Percentiles rank a stretch among this genome's conserved stretches.
Conservation (phyloP, 2,113 vertebrate species). For the Pelecanus crispus region DNA sequence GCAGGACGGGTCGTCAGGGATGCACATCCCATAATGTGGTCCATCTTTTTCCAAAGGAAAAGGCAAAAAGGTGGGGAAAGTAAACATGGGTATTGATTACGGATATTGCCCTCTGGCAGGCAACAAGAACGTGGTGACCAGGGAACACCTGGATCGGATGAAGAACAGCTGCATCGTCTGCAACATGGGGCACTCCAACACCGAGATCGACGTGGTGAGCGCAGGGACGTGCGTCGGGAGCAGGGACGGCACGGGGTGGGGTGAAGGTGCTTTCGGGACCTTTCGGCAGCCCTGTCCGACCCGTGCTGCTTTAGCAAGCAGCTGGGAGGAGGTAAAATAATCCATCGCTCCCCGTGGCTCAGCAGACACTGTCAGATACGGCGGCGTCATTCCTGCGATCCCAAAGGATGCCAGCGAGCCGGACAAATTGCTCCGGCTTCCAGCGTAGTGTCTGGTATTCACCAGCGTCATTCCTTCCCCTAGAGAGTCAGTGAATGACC, state of each 20-base stretch:
- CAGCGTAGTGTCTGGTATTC: not conserved
- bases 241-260: rapidly evolving
- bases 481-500: not conserved
- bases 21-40: rapidly evolving
- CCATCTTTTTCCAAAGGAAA: not conserved
- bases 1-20: rapidly evolving
- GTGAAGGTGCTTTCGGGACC: not conserved
- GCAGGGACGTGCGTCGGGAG: rapidly evolving
- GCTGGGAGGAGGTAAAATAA: not conserved
- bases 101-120: slow-evolving; percentile 65
- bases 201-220: slow-evolving; percentile 97
- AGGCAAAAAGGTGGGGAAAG: too few relatives aligned
- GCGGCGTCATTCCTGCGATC: rapidly evolving
- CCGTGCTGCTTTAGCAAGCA: not conserved
- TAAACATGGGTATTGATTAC: rapidly evolving
- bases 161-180: slow-evolving; percentile 98
- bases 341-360: rapidly evolving
- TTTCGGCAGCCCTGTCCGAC: not conserved
- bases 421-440: not conserved
- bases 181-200: slow-evolving; percentile 99
- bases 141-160: slow-evolving; percentile 95
- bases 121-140: slow-evolving; percentile 96
- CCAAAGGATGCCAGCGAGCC: not conserved
- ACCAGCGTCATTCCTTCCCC: not conserved
- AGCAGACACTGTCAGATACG: not conserved